These are phyloP conservation scores for Alectoris magna DNA, from an alignment of 2,797 vertebrate genomes.

Conservation along the genomic window DNA sequence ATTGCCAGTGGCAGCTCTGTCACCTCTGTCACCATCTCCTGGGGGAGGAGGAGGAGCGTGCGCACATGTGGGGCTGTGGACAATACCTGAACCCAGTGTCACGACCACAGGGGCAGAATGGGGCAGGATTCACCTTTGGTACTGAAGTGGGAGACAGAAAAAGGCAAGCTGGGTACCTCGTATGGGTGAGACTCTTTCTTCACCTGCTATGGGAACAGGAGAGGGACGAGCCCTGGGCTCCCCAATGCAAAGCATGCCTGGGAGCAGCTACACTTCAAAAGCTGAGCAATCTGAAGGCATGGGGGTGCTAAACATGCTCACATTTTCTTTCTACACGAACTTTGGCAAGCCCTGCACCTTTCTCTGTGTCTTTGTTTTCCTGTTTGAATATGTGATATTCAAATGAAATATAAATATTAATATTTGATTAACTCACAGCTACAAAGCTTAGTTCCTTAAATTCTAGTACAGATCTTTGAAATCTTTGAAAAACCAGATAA, in stretches of 20 bases:
- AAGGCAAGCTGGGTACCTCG: neutral
- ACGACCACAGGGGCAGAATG: rapidly evolving
- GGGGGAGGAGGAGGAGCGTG: neutral
- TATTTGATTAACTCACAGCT: slow-evolving; percentile 38
- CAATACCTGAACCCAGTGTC: neutral
- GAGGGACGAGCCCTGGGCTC: neutral
- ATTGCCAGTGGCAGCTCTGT: slow-evolving; percentile 46
- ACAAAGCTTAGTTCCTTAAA: slow-evolving; percentile 40
- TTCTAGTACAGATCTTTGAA: slow-evolving; percentile 17
- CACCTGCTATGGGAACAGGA: neutral
- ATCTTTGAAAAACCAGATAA: slow-evolving; percentile 42
- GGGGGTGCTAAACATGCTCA: neutral
- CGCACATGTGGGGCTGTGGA: neutral
- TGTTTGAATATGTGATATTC: slow-evolving; percentile 6
- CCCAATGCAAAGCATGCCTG: rapidly evolving
- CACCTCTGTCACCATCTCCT: neutral
- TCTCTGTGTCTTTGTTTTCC: slow-evolving; percentile 41
- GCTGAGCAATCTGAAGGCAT: rapidly evolving
- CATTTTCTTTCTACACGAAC: neutral
- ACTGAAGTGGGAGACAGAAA: neutral
- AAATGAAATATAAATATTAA: slow-evolving; percentile 45
- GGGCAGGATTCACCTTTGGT: neutral
- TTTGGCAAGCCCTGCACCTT: neutral
- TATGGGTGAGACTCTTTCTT: neutral
- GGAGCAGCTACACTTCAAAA: neutral